Evolutionary conservation across 2,888 invertebrate species (phyloP), one percentile per base, ranked within the genome.

Genomic region (Acanthosepion esculentum): DNA sequence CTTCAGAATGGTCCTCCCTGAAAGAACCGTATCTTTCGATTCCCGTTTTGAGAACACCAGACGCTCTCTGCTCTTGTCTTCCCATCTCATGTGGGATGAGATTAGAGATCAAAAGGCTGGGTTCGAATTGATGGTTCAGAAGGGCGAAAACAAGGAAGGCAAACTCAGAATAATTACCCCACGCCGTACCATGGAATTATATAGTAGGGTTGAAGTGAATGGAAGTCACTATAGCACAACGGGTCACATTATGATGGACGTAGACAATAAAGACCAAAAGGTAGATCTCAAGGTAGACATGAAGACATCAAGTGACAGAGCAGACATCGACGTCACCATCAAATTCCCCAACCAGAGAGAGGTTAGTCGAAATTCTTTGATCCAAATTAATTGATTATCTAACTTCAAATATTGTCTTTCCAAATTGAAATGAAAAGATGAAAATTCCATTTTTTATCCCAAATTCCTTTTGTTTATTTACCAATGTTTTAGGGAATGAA

Each of bases 291-390:
- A 29, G 7, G 50, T 29, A 23, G 92, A 92, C 10, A 92, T 92
- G 5, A 48, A 18, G 26, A 5, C 6, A 48, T 48, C 29, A 50
- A 48, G 8, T 8, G 26, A 48, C 48, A 92, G 12, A 12, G 50
- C 26, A 50, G 29, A 48, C 23, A 92, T 92, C 20, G 92, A 92
- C 26, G 26, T 50, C 92, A 92, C 50, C 18, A 26, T 92, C 15
- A 92, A 92, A 48, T 50, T 92, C 48, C 92, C 92, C 48, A 92
- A 92, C 92, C 92, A 92, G 92, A 50, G 48, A 48, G 48, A 92
- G 92, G 92, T 92, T 12, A 92, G 92, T 92, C 0, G 4, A 78
- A 12, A 3, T n/a, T n/a, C 12, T 78, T 78, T 78, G 33, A n/a
- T 33, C 33, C 26, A 59, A 59, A 59, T 23, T 7, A 59, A 59